A percentile compares a stretch with the other conserved stretches of the same genome.
Conservation (phyloP, 2,113 vertebrate genomes). For the Colistium nudipinnis region DNA sequence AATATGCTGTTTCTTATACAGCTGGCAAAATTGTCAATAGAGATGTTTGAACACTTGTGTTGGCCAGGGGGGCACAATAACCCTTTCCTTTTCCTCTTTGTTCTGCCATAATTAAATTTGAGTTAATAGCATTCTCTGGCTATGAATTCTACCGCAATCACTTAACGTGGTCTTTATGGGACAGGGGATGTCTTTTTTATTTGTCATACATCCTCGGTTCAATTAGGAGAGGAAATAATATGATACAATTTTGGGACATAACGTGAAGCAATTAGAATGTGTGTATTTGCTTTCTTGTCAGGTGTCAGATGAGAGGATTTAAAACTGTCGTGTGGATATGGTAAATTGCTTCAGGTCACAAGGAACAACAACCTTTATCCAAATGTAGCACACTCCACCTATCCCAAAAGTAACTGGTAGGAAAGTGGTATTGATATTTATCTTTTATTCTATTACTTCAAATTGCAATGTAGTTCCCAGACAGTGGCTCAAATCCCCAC, state of each 20-base stretch:
- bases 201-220: background rate
- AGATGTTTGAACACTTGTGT: conserved; percentile 24
- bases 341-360: background rate
- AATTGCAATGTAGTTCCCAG: background rate
- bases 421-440: no score
- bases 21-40: background rate
- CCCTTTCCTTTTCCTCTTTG: background rate
- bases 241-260: no score
- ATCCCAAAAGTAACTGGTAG: no score
- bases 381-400: background rate
- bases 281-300: background rate
- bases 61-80: background rate
- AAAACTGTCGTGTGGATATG: background rate
- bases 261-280: no score
- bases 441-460: no score
- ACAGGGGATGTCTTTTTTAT: no score
- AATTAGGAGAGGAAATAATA: background rate
- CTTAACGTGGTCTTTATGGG: conserved; percentile 12
- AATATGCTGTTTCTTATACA: conserved; percentile 13
- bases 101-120: conserved; percentile 8
- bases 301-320: background rate
- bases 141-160: no score
- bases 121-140: background rate
- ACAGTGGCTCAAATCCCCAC: background rate
- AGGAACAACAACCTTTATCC: background rate